Percentiles rank a stretch among this genome's conserved stretches.
Conservation (phyloP, 2,113 vertebrate genomes). For the Poecile atricapillus region DNA sequence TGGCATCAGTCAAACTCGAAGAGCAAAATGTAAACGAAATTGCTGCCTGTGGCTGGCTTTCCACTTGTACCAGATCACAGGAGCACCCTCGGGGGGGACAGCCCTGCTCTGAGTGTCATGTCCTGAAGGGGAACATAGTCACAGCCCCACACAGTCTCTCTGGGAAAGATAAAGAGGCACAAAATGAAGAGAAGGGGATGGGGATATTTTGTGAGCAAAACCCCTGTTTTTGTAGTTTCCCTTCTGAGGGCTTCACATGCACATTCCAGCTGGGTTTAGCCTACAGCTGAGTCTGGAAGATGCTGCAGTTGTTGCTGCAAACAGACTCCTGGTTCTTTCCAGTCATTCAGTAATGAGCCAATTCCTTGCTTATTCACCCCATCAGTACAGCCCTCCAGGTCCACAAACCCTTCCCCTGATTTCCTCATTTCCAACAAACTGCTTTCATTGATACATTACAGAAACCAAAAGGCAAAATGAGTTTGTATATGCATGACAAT, state of each 20-base stretch:
- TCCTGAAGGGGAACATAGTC: not conserved
- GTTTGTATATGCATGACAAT: not conserved
- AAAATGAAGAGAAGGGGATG: not conserved
- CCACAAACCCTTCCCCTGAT: not conserved
- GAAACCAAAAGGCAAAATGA: not conserved
- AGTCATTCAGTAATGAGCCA: not conserved
- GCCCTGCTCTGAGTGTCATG: fast-evolving
- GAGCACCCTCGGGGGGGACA: not conserved
- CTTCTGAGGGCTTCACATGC: not conserved
- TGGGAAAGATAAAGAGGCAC: not conserved
- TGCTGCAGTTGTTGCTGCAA: not conserved
- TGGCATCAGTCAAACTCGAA: not conserved
- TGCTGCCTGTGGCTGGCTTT: not conserved
- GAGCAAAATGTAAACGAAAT: not conserved
- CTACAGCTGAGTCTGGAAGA: not conserved
- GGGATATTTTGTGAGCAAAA: not conserved
- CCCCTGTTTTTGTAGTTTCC: not conserved
- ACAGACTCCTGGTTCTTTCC: not conserved
- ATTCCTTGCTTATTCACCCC: not conserved
- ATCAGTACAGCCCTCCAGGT: not conserved
- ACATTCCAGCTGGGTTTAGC: not conserved
- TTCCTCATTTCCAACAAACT: not conserved
- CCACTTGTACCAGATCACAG: fast-evolving
- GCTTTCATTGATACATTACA: not conserved
- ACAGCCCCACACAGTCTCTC: fast-evolving